Conservation (phyloP, 2,797 vertebrate species). For the Darevskia mixta region DNA sequence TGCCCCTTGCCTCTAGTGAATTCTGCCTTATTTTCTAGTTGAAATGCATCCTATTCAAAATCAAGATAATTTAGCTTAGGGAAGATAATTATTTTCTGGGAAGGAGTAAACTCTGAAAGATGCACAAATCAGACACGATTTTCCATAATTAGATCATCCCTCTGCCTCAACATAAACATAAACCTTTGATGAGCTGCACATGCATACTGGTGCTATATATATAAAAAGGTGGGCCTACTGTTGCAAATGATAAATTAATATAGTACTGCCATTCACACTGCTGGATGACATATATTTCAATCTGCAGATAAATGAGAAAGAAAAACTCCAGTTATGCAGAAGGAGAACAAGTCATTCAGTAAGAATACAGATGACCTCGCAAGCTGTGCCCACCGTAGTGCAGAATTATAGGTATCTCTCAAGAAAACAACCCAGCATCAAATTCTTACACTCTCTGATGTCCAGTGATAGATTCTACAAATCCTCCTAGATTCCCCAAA, state of each 20-base stretch:
- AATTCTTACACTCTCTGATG: conserved; percentile 32
- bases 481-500: background rate
- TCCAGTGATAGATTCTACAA: conserved; percentile 11
- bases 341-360: conserved; percentile 36
- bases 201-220: background rate
- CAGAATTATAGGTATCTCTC: conserved; percentile 17
- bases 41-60: too few relatives aligned
- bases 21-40: too few relatives aligned
- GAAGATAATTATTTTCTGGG: background rate
- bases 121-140: background rate
- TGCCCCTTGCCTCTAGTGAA: too few relatives aligned
- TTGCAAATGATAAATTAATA: conserved; percentile 33
- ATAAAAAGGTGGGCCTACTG: background rate
- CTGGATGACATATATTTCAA: background rate
- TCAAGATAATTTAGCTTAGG: background rate
- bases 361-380: conserved; percentile 42
- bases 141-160: background rate
- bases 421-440: conserved; percentile 30
- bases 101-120: background rate
- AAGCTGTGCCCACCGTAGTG: conserved; percentile 35
- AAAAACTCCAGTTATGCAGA: conserved; percentile 11
- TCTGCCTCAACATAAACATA: background rate
- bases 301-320: conserved; percentile 23
- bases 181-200: background rate
- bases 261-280: conserved; percentile 24